Conservation (phyloP, 2,888 invertebrate genomes). For the Phlogophora meticulosa region DNA sequence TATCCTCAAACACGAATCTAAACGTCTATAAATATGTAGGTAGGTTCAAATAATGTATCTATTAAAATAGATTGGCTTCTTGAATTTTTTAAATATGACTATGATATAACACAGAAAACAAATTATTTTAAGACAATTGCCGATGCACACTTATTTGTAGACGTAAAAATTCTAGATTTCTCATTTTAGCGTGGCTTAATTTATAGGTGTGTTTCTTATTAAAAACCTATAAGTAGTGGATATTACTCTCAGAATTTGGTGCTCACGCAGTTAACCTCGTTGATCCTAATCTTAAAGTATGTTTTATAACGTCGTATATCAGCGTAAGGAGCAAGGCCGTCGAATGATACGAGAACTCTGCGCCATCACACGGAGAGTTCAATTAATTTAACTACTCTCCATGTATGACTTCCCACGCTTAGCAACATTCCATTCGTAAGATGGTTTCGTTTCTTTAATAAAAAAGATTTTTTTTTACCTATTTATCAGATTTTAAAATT, state of each 20-base stretch:
- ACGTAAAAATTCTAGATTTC: background rate
- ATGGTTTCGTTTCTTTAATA: conserved; percentile 49
- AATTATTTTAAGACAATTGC: background rate
- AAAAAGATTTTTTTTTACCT: background rate
- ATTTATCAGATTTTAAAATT: background rate
- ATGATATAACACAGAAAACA: background rate
- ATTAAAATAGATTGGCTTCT: background rate
- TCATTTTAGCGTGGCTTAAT: background rate
- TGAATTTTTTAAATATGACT: background rate
- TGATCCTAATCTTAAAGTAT: conserved; percentile 72
- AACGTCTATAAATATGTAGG: conserved; percentile 9
- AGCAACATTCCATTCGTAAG: conserved; percentile 61
- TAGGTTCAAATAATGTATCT: background rate
- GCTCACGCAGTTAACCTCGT: conserved; percentile 67
- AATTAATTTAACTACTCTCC: conserved; percentile 84
- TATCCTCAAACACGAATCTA: conserved; percentile 33
- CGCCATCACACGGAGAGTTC: conserved; percentile 74
- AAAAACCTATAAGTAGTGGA: conserved; percentile 19
- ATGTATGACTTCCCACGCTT: conserved; percentile 83
- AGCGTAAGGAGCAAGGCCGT: conserved; percentile 75
- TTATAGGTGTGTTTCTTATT: conserved; percentile 13
- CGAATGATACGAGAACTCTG: conserved; percentile 70
- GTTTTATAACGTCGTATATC: conserved; percentile 74
- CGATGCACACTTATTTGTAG: background rate
- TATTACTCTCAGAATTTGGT: conserved; percentile 46